Base-by-base conservation (phyloP, 2,888 invertebrate species). In the Drosophila kambysellisi region DNA sequence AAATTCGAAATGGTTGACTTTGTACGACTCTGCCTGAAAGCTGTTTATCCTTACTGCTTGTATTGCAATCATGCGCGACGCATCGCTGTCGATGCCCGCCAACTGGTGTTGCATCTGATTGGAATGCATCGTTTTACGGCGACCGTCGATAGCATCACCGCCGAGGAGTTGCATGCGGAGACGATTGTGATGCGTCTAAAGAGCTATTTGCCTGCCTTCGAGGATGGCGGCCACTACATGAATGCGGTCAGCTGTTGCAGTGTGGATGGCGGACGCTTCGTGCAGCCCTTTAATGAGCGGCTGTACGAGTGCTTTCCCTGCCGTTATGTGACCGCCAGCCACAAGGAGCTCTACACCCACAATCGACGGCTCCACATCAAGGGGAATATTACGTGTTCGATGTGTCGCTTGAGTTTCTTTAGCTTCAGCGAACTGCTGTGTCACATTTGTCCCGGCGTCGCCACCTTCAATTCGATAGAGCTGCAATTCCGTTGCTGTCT, bases 301-400 rank as follows among this genome's bases (percentile, higher is more conserved):
- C 94, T 95, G 12, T 97, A 97, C 92, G 97, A 97, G 93, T 97
- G 97, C 94, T 97, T 97, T 93, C 97, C 97, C 88, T 97, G 97
- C 93, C 95, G 96, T 83, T 97, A 95, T 92, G 95, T 95, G 86
- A 96, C 97, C 69, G 93, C 95, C 60, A 94, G 96, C 67, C 97
- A 97, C 92, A 97, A 97, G 93, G 97, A 97, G 93, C 94, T 97
- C 69, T 97, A 96, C 93, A 94, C 97, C 89, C 97, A 97, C 93
- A 97, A 97, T 92, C 95, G 97, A 64, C 97, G 97, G 94, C 95
- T 97, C 95, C 97, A 97, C 94, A 96, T 97, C 81, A 97, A 97
- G 93, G 95, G 96, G 52, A 95, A 97, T 72, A 94, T 97, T 68
- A 93, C 97, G 75, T 97, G 97, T 93, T 95, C 96, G 80, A 97